These are phyloP conservation scores for Athalia circularis DNA, from an alignment of 2,888 invertebrate genomes.

Conservation along the genomic window DNA sequence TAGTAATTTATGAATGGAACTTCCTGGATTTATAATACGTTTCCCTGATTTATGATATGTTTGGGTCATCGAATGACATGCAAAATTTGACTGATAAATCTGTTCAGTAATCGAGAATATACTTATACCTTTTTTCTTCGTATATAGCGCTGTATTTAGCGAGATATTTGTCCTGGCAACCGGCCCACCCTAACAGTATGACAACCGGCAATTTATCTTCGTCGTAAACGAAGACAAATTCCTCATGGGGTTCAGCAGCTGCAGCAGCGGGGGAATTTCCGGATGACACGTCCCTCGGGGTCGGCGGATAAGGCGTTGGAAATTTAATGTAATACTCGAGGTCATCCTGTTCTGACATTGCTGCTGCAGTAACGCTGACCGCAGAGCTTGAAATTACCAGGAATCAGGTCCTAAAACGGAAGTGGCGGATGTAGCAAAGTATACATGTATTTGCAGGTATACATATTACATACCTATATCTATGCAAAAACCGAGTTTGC, in stretches of 20 bases:
- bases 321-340: conserved; percentile 81
- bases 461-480: background rate
- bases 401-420: conserved; percentile 33
- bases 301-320: conserved; percentile 76
- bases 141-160: conserved; percentile 88
- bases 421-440: background rate
- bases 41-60: too few species aligned
- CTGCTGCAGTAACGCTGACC: background rate
- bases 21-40: too few species aligned
- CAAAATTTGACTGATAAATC: too few species aligned
- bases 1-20: too few species aligned
- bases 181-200: conserved; percentile 87
- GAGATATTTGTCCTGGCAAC: conserved; percentile 85
- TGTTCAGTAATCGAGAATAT: too few species aligned
- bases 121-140: conserved; percentile 83
- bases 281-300: conserved; percentile 59
- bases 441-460: background rate
- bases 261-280: conserved; percentile 42
- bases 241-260: conserved; percentile 66
- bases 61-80: too few species aligned
- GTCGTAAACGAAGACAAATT: conserved; percentile 78
- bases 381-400: background rate
- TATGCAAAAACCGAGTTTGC: conserved; percentile 19
- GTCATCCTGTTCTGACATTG: conserved; percentile 72
- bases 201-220: conserved; percentile 82